Base-by-base conservation (phyloP, 1,140 invertebrate species). In the Drosophila hydei region DNA sequence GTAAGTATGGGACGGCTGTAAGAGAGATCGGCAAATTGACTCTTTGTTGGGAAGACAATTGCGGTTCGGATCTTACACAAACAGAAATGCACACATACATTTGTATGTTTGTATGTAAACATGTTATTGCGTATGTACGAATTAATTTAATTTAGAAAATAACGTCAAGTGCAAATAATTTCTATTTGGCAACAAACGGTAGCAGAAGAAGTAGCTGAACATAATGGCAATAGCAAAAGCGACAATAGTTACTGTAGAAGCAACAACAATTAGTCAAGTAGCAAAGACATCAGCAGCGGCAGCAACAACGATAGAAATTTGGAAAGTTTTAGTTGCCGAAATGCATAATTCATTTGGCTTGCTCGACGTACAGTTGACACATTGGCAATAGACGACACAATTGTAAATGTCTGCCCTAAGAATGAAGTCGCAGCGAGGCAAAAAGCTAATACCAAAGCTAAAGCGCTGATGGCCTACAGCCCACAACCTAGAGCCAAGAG, bases 291-390 rank as follows among this genome's bases (percentile, higher is more conserved):
- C 25, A 69, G 30, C 11, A 1, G 9, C 9, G 30, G 30, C 30
- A 33, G 23, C 56, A 67, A 52, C 63, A 61, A 70, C 62, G 62
- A 79, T 85, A 80, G 68, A 75, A 87, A 88, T 88, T 87, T 87
- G 75, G 83, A 88, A 88, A 87, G 78, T 87, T 87, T 68, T 62
- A 70, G 74, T 75, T 75, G 81, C 80, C 69, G 61, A 75, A 85
- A 85, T 85, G 81, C 81, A 85, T 87, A 85, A 85, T 85, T 85
- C 81, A 85, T 85, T 69, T 65, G 58, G 75, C 27, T 25, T 21
- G 72, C 71, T 75, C 61, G 67, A 65, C 77, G 79, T 84, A 77
- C 76, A 85, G 80, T 79, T 79, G 72, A 85, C 79, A 79, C 75
- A 79, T 84, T 79, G 79, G 75, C 50, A 72, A 61, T 58, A 55